Evolutionary conservation across 2,797 vertebrate species (phyloP), one percentile per base, ranked within the genome.

Genomic region (Aphelocoma californica): DNA sequence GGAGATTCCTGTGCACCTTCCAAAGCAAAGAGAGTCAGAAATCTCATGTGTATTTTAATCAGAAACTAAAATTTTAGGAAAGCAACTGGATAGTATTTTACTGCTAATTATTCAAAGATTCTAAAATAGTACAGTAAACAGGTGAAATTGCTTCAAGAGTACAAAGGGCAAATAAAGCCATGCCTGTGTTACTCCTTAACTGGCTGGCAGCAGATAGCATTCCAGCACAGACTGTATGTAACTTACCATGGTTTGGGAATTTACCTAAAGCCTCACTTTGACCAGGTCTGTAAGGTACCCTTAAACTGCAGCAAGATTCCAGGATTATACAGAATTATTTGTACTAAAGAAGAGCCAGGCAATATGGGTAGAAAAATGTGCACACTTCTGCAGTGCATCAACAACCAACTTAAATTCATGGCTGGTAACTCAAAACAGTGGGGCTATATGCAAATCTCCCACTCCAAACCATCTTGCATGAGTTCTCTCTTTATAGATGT

Each of bases 91-190:
- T 71, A 91, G 67, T 72, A 97, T 83, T 97, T 94, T 96, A 85
- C 70, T 86, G 67, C 20, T 80, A 77, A 94, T 84, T 88, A 67
- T 53, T 84, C 15, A 7, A 92, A 96, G 67, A 91, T 94, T 97
- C 95, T 93, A 86, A 96, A 97, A 95, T 84, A 97, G 85, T 83
- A 90, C 57, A 75, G 60, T 72, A 89, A 95, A 95, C 88, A 71
- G 83, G 87, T 83, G 83, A 93, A 87, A 95, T 56, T 92, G 53
- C 70, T 95, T 91, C 24, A 95, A 42, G 45, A 95, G 81, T 81
- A 88, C 84, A 90, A 94, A 95, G 84, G 31, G 36, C 42, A 81
- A 73, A 61, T 64, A 51, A 64, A 86, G 34, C 17, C 19, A 54
- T 50, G 44, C 11, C 62, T 1, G 0, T 45, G 60, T 91, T 85